A percentile compares a stretch with the other conserved stretches of the same genome.
phyloP scores from a whole-genome alignment of 2,888 invertebrate species.

The Microctonus hyperodae region DNA sequence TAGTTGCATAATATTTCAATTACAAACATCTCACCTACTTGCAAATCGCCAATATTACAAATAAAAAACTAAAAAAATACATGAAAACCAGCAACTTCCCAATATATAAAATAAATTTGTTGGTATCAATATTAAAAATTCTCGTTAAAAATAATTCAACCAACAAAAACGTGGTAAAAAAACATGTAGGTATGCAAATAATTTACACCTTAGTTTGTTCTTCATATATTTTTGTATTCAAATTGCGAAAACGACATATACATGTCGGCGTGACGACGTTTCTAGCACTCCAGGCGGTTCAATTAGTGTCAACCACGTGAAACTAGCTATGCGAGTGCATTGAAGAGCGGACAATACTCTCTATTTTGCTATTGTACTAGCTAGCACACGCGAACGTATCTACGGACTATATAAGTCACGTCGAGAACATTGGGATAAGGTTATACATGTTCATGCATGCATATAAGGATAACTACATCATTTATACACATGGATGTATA shows the following conservation, averaged over 20 bases:
- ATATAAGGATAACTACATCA: neutral
- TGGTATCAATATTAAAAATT: too few relatives aligned
- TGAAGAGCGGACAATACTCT: conserved; percentile 36
- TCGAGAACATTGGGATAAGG: conserved; percentile 16
- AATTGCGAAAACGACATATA: neutral
- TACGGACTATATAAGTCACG: conserved; percentile 8
- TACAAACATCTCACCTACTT: too few relatives aligned
- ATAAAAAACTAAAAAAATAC: too few relatives aligned
- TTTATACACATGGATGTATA: neutral
- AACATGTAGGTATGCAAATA: too few relatives aligned
- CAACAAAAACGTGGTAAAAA: neutral
- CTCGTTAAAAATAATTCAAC: too few relatives aligned
- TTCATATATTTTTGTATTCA: neutral
- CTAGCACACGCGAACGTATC: conserved; percentile 19
- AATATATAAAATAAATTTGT: too few relatives aligned
- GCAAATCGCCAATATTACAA: too few relatives aligned
- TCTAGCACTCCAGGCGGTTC: conserved; percentile 22
- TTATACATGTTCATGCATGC: conserved; percentile 9
- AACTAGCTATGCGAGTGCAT: conserved; percentile 27
- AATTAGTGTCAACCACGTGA: conserved; percentile 25
- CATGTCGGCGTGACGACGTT: neutral
- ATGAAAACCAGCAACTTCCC: too few relatives aligned
- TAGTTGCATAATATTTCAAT: too few relatives aligned
- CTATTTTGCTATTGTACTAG: conserved; percentile 38
- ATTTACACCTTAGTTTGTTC: conserved; percentile 8